Conservation (phyloP, 2,797 vertebrate species). For the Gobio occitaniae region DNA sequence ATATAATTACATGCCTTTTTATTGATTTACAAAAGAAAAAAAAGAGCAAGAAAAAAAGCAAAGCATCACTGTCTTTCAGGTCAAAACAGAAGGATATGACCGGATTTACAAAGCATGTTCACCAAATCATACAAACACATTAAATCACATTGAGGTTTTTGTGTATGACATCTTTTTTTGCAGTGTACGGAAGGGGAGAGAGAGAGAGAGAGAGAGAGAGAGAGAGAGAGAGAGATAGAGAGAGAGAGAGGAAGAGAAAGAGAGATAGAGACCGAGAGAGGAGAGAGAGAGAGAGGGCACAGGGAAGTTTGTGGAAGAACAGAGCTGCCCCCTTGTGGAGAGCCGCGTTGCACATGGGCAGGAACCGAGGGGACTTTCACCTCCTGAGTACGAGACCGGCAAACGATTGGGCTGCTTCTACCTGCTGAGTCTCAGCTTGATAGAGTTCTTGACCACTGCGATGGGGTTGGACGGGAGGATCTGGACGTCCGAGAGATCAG, state of each 20-base stretch:
- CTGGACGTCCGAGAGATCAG: slow-evolving; percentile 84
- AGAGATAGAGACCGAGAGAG: neutral
- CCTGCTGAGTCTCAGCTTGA: slow-evolving; percentile 89
- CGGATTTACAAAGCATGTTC: slow-evolving; percentile 34
- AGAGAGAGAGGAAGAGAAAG: neutral
- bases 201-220: neutral
- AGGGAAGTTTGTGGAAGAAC: slow-evolving; percentile 76
- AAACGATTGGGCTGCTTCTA: slow-evolving; percentile 70
- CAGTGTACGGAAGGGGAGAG: slow-evolving; percentile 10
- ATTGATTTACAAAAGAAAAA: slow-evolving; percentile 16
- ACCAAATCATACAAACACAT: slow-evolving; percentile 53
- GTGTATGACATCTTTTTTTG: slow-evolving; percentile 58
- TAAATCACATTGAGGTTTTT: slow-evolving; percentile 40
- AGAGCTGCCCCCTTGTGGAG: slow-evolving; percentile 84
- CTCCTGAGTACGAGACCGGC: neutral
- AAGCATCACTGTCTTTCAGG: slow-evolving; percentile 22
- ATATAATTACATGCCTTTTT: slow-evolving; percentile 39
- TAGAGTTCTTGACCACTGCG: slow-evolving; percentile 85
- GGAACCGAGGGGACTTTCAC: neutral
- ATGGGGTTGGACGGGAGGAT: slow-evolving; percentile 82
- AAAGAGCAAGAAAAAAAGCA: neutral
- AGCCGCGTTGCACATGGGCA: slow-evolving; percentile 3
- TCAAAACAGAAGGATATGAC: slow-evolving; percentile 27
- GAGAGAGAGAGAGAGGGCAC: neutral
- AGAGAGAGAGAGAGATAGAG: neutral